Evolutionary conservation across 1,140 invertebrate species (phyloP).

Genomic region (Anadara kagoshimensis): DNA sequence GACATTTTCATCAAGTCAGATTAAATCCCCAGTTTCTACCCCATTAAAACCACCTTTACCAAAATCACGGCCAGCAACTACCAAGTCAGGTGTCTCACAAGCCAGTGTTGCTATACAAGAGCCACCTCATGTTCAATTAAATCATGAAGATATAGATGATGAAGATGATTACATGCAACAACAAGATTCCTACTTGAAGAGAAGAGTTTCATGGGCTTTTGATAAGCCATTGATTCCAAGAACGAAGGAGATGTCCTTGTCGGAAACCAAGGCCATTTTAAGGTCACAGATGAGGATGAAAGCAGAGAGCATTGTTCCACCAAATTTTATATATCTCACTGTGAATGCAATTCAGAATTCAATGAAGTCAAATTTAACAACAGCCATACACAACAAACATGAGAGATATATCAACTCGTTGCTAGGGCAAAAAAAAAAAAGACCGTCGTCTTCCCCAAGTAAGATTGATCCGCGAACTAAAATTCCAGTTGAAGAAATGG

Average conservation of each 20-base stretch:
- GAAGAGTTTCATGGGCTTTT: slow-evolving; percentile 73
- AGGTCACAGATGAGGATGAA: slow-evolving; percentile 71
- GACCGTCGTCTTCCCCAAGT: slow-evolving; percentile 70
- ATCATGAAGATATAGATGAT: slow-evolving; percentile 40
- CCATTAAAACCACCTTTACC: slow-evolving; percentile 45
- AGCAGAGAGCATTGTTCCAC: slow-evolving; percentile 63
- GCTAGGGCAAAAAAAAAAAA: slow-evolving; percentile 34
- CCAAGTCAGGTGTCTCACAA: slow-evolving; percentile 57
- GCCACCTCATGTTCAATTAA: slow-evolving; percentile 40
- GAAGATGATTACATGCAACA: slow-evolving; percentile 32
- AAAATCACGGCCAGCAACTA: slow-evolving; percentile 43
- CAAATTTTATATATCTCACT: slow-evolving; percentile 71
- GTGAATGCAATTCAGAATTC: slow-evolving; percentile 68
- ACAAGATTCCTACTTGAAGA: slow-evolving; percentile 28
- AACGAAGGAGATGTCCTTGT: slow-evolving; percentile 63
- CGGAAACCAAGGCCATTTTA: slow-evolving; percentile 70
- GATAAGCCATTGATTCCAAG: slow-evolving; percentile 65
- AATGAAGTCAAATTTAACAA: slow-evolving; percentile 58
- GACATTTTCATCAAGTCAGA: slow-evolving; percentile 10
- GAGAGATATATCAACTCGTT: slow-evolving; percentile 46
- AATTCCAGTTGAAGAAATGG: slow-evolving; percentile 61
- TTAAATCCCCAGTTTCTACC: slow-evolving; percentile 30
- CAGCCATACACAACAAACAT: slow-evolving; percentile 57
- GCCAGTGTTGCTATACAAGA: slow-evolving; percentile 49
- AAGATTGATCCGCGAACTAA: slow-evolving; percentile 70